phyloP scores from a whole-genome alignment of 2,113 vertebrate genomes.

The Melanostigma gelatinosum region DNA sequence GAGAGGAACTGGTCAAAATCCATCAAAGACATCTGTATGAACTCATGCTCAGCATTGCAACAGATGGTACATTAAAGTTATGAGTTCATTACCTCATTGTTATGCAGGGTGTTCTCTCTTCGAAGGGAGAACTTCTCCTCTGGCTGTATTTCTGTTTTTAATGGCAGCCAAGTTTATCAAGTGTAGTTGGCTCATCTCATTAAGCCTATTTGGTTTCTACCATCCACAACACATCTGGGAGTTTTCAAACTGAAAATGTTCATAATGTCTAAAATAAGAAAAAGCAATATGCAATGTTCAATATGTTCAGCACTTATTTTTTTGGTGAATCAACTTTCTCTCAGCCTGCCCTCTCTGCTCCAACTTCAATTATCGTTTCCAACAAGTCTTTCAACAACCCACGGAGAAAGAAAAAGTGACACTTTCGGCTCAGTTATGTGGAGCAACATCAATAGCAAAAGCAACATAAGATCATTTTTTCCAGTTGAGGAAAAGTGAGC shows the following conservation, averaged over 20 bases:
- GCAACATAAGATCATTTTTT: constrained; percentile 1
- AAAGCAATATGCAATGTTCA: background rate
- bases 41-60: constrained; percentile 37
- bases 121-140: constrained; percentile 25
- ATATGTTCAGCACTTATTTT: background rate
- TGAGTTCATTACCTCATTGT: constrained; percentile 63
- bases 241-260: background rate
- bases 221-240: background rate
- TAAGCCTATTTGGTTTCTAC: background rate
- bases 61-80: constrained; percentile 66
- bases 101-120: constrained; percentile 43
- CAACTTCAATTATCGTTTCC: constrained; percentile 23
- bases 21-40: constrained; percentile 40
- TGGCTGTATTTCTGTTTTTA: constrained; percentile 24
- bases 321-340: background rate
- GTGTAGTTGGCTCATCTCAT: constrained; percentile 12
- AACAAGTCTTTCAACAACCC: constrained; percentile 28
- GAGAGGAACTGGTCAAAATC: constrained; percentile 24
- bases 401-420: constrained; percentile 6
- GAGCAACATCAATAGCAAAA: constrained; percentile 16
- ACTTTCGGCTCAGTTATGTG: constrained; percentile 10
- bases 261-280: background rate
- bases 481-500: constrained; percentile 28
- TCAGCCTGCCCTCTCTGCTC: constrained; percentile 3
- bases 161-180: constrained; percentile 23